These are phyloP conservation scores for Phalacrocorax brasilianus DNA, from an alignment of 2,113 vertebrate genomes.

Conservation along the genomic window DNA sequence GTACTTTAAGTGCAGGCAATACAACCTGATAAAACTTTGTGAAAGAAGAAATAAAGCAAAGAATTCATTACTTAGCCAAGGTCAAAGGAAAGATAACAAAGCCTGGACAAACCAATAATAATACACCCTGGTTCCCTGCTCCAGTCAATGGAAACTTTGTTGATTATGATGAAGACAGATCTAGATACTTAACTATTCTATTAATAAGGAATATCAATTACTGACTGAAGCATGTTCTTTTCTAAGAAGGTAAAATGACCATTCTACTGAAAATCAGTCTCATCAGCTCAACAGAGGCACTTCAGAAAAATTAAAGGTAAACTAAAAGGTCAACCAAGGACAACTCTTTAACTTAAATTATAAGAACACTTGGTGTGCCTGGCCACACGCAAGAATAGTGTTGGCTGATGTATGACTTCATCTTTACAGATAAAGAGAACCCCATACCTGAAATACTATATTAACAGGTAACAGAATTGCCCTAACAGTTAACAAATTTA, in stretches of 20 bases:
- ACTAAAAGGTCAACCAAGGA: conserved; percentile 10
- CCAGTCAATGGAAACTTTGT: background rate
- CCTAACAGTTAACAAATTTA: background rate
- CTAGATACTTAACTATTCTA: background rate
- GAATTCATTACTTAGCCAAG: background rate
- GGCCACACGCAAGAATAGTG: background rate
- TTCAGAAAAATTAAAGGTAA: background rate
- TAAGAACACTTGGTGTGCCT: background rate
- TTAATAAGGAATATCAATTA: background rate
- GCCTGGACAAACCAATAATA: background rate
- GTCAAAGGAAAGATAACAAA: background rate
- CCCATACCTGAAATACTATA: background rate
- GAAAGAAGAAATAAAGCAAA: background rate
- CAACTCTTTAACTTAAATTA: background rate
- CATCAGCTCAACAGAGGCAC: background rate
- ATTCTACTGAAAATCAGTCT: background rate
- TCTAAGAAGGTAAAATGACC: background rate
- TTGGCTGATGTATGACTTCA: background rate
- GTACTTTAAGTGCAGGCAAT: background rate
- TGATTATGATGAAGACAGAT: background rate
- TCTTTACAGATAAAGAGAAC: background rate
- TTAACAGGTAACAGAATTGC: background rate
- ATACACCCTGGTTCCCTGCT: background rate
- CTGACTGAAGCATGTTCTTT: background rate
- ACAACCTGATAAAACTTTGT: background rate